Evolutionary conservation across 2,113 vertebrate genomes (phyloP), one percentile per base, ranked within the genome.

Genomic region (Indicator indicator): DNA sequence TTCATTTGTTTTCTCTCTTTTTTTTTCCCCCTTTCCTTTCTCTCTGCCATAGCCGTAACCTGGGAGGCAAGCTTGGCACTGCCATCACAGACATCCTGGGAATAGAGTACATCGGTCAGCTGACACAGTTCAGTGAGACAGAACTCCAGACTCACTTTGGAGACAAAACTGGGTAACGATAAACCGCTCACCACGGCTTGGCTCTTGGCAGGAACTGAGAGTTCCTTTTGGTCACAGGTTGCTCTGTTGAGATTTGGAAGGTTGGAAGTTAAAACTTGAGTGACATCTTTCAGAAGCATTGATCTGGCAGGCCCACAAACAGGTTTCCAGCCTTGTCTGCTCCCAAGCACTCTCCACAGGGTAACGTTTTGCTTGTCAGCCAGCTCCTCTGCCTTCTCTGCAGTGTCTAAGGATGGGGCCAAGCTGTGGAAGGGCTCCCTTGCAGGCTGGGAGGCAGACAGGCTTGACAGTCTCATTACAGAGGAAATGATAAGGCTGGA

Each of bases 51-150:
- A 99, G 99, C 62, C 99, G 99, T 55, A 98, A 97, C 92, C 98
- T 99, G 33, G 99, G 99, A 88, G 99, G 99, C 52, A 99, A 99
- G 93, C 97, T 99, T 38, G 99, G 99, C 6, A 92, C 94, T 18
- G 99, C 99, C 48, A 97, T 99, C 65, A 97, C 94, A 59, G 98
- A 98, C 91, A 96, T 96, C 64, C 97, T 99, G 54, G 98, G 97
- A 54, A 76, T 99, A 50, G 97, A 99, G 79, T 98, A 99, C 96
- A 99, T 99, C 19, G 99, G 99, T 40, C 96, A 99, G 56, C 96
- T 99, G 76, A 98, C 98, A 17, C 96, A 88, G 77, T 99, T 98
- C 96, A 98, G 98, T 58, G 98, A 98, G 94, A 91, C 94, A 20
- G 97, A 99, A 72, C 98, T 99, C 73, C 98, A 97, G 92, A 97